Percentiles rank a stretch among this genome's conserved stretches.
These are phyloP conservation scores for Lithophane socia DNA, from an alignment of 2,888 invertebrate species.

Conservation along the genomic window DNA sequence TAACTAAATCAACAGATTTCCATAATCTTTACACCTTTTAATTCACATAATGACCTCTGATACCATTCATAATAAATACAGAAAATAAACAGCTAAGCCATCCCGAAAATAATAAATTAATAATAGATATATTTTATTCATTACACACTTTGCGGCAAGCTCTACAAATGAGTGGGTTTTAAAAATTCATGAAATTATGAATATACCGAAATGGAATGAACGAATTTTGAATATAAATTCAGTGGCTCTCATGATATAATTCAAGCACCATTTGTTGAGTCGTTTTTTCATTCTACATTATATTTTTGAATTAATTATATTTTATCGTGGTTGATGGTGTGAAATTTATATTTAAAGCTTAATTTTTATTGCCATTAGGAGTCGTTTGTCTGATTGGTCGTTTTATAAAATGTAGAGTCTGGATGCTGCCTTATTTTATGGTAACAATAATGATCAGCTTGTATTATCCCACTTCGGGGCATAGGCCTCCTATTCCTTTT, in stretches of 20 bases:
- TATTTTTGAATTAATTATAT: slow-evolving; percentile 27
- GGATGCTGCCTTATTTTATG: not conserved
- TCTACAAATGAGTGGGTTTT: slow-evolving; percentile 46
- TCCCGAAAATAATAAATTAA: slow-evolving; percentile 50
- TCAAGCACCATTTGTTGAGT: slow-evolving; percentile 34
- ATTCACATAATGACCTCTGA: not conserved
- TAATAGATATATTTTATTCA: slow-evolving; percentile 54
- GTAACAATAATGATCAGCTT: not conserved
- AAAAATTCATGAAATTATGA: slow-evolving; percentile 62
- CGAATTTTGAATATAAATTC: slow-evolving; percentile 61
- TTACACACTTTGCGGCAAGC: slow-evolving; percentile 47
- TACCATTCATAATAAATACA: not conserved
- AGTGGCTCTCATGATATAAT: slow-evolving; percentile 46
- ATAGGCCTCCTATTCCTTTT: not conserved
- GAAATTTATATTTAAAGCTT: not conserved
- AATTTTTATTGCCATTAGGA: not conserved
- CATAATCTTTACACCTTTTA: not conserved
- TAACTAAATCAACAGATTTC: not conserved
- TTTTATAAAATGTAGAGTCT: not conserved
- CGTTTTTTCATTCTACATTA: slow-evolving; percentile 22
- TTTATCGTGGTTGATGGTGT: not conserved
- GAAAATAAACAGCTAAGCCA: slow-evolving; percentile 11
- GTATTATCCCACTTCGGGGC: not conserved
- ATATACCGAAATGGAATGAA: slow-evolving; percentile 55
- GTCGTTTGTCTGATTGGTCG: not conserved